Conservation (phyloP, 2,797 vertebrate species). For the Paedocypris micromegethes region DNA sequence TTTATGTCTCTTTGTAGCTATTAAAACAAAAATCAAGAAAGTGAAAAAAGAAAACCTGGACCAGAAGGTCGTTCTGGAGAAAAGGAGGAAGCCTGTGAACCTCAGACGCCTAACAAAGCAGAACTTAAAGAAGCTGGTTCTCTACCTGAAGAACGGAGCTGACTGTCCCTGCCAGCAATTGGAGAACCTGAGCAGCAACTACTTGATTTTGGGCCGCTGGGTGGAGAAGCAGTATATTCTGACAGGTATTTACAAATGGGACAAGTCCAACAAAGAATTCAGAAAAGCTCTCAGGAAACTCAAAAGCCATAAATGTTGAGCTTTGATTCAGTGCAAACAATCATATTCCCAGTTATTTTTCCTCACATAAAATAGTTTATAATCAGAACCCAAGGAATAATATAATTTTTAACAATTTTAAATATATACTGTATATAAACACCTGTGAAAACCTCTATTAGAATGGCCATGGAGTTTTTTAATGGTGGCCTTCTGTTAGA, state of each 20-base stretch:
- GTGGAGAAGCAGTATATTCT: conserved; percentile 87
- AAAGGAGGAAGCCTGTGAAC: conserved; percentile 82
- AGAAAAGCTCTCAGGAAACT: conserved; percentile 89
- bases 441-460: too few relatives aligned
- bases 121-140: conserved; percentile 83
- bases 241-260: conserved; percentile 95
- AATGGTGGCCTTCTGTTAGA: too few relatives aligned
- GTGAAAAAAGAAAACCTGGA: conserved; percentile 83
- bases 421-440: too few relatives aligned
- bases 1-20: conserved; percentile 63
- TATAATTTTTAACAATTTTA: too few relatives aligned
- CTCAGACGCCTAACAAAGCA: conserved; percentile 80
- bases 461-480: too few relatives aligned
- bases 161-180: conserved; percentile 92
- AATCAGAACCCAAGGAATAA: too few relatives aligned
- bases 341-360: conserved; percentile 73
- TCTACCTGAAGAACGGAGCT: conserved; percentile 88
- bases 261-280: conserved; percentile 91
- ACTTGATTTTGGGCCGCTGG: conserved; percentile 93
- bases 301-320: conserved; percentile 81
- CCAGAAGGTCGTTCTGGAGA: conserved; percentile 84
- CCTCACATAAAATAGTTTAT: not conserved
- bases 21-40: conserved; percentile 91
- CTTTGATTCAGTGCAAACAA: conserved; percentile 65
- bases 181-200: conserved; percentile 77